Evolutionary conservation across 2,888 invertebrate genomes (phyloP).

Genomic region (Tholera decimalis): DNA sequence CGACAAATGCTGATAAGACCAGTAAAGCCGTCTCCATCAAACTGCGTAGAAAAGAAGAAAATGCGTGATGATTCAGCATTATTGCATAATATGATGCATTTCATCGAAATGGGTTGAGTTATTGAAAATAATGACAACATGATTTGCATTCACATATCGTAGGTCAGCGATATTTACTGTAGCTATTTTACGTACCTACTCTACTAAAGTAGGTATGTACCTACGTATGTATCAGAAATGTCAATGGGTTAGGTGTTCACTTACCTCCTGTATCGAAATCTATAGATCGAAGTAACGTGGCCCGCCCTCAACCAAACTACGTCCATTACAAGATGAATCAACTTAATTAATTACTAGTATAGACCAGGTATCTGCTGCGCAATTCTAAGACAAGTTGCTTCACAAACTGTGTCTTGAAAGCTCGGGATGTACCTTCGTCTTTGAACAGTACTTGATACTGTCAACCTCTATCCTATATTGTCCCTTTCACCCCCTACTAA

Average conservation of each 20-base stretch:
- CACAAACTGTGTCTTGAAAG: constrained; percentile 2
- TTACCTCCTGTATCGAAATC: constrained; percentile 1
- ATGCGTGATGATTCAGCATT: not conserved
- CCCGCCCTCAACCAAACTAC: not conserved
- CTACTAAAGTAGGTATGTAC: not conserved
- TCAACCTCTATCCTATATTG: constrained; percentile 9
- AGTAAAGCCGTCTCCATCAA: not conserved
- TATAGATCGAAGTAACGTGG: constrained; percentile 20
- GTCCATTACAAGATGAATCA: constrained; percentile 11
- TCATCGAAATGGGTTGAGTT: not conserved
- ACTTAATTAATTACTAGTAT: constrained; percentile 2
- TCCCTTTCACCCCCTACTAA: constrained; percentile 18
- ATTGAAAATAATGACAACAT: too few relatives aligned
- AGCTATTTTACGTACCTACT: not conserved
- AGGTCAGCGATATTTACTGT: too few relatives aligned
- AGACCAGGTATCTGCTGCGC: not conserved
- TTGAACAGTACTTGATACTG: constrained; percentile 6
- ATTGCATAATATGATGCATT: not conserved
- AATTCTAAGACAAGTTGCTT: not conserved
- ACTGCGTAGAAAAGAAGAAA: not conserved
- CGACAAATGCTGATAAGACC: not conserved
- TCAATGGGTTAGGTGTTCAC: not conserved
- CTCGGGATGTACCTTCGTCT: not conserved
- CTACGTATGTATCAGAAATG: not conserved
- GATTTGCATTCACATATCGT: too few relatives aligned